phyloP scores from a whole-genome alignment of 1,140 invertebrate species.

The Tetramorium simillimum region DNA sequence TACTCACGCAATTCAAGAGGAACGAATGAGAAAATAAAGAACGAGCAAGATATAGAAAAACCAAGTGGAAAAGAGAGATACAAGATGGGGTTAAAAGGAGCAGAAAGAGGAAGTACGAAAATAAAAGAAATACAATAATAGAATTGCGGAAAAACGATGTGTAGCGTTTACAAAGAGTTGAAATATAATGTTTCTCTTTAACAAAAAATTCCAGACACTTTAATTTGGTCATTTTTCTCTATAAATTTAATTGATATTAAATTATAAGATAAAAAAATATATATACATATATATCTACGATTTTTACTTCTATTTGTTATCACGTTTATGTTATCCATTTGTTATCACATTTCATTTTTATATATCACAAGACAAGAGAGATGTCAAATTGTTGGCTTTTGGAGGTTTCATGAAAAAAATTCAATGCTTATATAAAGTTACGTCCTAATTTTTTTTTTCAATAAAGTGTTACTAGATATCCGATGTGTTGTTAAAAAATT shows the following conservation, averaged over 20 bases:
- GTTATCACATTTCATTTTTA: neutral
- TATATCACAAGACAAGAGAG: neutral
- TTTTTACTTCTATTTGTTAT: neutral
- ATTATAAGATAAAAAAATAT: neutral
- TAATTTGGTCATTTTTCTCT: neutral
- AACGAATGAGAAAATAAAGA: conserved; percentile 41
- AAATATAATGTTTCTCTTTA: neutral
- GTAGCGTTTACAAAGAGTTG: neutral
- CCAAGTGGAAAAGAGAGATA: neutral
- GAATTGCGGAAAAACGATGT: neutral
- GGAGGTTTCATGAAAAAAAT: neutral
- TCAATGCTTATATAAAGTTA: neutral
- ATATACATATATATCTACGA: neutral
- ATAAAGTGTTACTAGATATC: conserved; percentile 24
- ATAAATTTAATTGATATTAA: neutral
- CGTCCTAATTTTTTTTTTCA: neutral
- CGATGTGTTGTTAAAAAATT: neutral
- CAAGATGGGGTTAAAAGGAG: neutral
- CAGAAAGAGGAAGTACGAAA: neutral
- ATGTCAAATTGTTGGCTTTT: neutral
- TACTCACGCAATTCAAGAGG: conserved; percentile 67
- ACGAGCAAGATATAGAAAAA: conserved; percentile 19
- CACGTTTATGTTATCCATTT: too few species aligned
- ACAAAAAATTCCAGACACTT: neutral
- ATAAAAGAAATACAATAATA: neutral